Evolutionary conservation across 37 sponge, comb jelly and placozoan genomes (phyloP).

Genomic region (Hormiphora californensis): DNA sequence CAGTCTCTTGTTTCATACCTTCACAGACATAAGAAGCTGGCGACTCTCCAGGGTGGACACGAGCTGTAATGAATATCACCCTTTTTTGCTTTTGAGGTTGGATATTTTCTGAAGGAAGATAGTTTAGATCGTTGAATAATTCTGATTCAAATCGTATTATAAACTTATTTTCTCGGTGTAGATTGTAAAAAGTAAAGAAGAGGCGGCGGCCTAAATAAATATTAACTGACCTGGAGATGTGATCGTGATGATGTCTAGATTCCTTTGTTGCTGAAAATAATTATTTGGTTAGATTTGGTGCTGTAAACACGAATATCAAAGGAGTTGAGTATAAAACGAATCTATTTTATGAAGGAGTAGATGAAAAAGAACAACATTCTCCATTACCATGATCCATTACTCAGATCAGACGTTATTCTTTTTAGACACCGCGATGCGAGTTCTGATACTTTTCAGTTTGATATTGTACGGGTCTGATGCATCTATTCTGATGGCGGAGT

Average conservation of each 20-base stretch:
- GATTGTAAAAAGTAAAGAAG: background rate
- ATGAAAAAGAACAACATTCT: too few species aligned
- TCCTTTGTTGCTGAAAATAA: slow-evolving; percentile 81
- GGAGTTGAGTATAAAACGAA: too few species aligned
- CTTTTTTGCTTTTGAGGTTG: slow-evolving; percentile 35
- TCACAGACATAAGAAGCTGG: slow-evolving; percentile 94
- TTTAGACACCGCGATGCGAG: too few species aligned
- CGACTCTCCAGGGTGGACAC: slow-evolving; percentile 95
- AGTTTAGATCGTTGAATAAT: background rate
- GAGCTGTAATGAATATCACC: slow-evolving; percentile 86
- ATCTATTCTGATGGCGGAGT: too few species aligned
- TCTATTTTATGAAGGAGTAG: too few species aligned
- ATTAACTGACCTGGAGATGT: slow-evolving; percentile 67
- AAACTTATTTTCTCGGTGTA: background rate
- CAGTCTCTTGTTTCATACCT: slow-evolving; percentile 59
- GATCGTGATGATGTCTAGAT: slow-evolving; percentile 80
- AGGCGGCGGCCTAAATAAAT: too few species aligned
- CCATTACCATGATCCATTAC: too few species aligned
- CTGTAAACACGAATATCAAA: too few species aligned
- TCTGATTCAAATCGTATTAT: background rate
- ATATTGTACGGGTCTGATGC: too few species aligned
- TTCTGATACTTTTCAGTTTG: too few species aligned
- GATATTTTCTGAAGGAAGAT: slow-evolving; percentile 21
- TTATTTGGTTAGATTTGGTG: too few species aligned
- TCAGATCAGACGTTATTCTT: too few species aligned